Evolutionary conservation across 2,113 vertebrate genomes (phyloP).

Genomic region (Chamaea fasciata): DNA sequence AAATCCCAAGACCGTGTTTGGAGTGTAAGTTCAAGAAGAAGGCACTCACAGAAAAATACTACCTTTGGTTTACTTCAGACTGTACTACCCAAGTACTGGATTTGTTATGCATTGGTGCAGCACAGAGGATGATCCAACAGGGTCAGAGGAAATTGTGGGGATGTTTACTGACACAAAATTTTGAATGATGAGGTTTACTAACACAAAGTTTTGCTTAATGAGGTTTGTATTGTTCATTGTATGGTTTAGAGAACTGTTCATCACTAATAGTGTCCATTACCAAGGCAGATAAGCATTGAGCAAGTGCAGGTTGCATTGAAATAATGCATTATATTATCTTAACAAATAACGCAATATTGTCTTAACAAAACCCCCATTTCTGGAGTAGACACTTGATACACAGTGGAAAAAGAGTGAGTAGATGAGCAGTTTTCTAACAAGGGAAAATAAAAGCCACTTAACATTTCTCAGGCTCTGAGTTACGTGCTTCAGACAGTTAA

Average conservation of each 20-base stretch:
- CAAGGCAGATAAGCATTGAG: background rate
- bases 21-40: background rate
- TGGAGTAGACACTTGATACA: background rate
- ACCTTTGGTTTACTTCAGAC: background rate
- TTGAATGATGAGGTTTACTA: background rate
- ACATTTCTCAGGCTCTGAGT: background rate
- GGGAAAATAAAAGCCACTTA: conserved; percentile 15
- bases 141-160: background rate
- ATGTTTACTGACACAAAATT: background rate
- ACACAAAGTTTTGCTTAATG: background rate
- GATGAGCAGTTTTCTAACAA: background rate
- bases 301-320: background rate
- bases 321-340: background rate
- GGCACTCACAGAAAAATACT: background rate
- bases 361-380: background rate
- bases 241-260: background rate
- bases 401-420: background rate
- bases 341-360: background rate
- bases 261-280: background rate
- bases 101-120: background rate
- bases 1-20: background rate
- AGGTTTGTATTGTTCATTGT: background rate
- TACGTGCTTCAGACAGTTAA: background rate
- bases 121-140: background rate
- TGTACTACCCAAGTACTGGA: background rate